phyloP scores from a whole-genome alignment of 1,140 invertebrate genomes.

The Agrilus planipennis region DNA sequence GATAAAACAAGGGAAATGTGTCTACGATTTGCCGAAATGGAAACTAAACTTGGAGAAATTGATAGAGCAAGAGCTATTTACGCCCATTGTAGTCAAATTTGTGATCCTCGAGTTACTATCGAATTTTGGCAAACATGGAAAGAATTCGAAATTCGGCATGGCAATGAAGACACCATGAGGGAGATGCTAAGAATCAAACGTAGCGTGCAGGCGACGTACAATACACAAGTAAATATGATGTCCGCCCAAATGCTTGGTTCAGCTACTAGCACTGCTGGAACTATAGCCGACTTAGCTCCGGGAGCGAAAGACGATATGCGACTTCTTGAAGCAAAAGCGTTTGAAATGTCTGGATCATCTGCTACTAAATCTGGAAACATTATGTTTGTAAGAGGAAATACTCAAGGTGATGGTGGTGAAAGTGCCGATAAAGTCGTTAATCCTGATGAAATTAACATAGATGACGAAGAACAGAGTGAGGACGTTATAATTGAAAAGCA shows the following conservation, averaged over 20 bases:
- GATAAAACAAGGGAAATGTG: conserved; percentile 93
- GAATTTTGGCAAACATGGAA: conserved; percentile 99
- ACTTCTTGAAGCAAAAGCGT: conserved; percentile 73
- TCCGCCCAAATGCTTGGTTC: conserved; percentile 89
- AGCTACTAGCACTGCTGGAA: conserved; percentile 46
- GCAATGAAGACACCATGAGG: conserved; percentile 99
- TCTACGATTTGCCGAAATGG: conserved; percentile 91
- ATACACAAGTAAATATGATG: conserved; percentile 96
- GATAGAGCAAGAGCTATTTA: conserved; percentile 95
- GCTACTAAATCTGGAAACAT: conserved; percentile 49
- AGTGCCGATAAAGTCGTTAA: conserved; percentile 63
- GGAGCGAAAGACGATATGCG: conserved; percentile 75
- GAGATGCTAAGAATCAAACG: conserved; percentile 98
- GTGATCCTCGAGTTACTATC: conserved; percentile 89
- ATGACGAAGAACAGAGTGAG: conserved; percentile 62
- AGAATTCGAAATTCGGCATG: conserved; percentile 93
- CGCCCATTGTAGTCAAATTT: conserved; percentile 96
- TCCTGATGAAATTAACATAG: conserved; percentile 91
- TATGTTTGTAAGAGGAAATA: conserved; percentile 75
- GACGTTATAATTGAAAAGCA: conserved; percentile 64
- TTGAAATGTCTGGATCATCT: conserved; percentile 49
- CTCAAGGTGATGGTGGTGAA: conserved; percentile 61
- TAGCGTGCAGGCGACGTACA: conserved; percentile 93
- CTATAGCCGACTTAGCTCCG: conserved; percentile 53
- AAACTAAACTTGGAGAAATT: conserved; percentile 95